phyloP scores from a whole-genome alignment of 2,797 vertebrate genomes.

The Alauda arvensis region DNA sequence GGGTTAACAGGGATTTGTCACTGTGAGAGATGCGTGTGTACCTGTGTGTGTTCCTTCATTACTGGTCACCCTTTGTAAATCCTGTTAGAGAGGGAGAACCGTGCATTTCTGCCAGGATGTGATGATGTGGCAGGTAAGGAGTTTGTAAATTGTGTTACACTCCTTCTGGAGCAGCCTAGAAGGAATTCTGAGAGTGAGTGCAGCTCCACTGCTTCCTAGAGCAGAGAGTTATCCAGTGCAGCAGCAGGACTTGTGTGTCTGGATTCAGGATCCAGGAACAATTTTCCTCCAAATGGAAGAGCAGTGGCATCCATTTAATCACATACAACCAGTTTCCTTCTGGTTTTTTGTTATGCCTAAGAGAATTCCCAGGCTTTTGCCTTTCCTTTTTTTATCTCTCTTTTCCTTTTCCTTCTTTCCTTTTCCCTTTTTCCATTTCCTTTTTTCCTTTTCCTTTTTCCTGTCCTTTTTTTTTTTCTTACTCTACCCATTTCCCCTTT shows the following conservation, averaged over 20 bases:
- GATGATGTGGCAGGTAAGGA: not conserved
- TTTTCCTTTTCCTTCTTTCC: no score
- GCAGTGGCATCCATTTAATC: not conserved
- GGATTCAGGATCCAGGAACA: not conserved
- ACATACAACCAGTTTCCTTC: not conserved
- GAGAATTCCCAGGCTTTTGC: not conserved
- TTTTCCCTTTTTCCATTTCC: not conserved
- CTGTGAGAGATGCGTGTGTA: not conserved
- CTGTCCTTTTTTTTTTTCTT: no score
- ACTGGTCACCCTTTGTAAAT: slow-evolving; percentile 21
- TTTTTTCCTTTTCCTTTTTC: not conserved
- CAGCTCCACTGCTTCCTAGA: not conserved
- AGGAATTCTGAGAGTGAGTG: not conserved
- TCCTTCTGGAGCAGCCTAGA: not conserved
- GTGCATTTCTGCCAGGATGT: not conserved
- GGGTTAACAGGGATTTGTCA: slow-evolving; percentile 19
- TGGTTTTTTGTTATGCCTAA: not conserved
- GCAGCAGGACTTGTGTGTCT: not conserved
- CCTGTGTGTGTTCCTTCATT: not conserved
- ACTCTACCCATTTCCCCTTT: not conserved
- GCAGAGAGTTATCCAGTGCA: not conserved
- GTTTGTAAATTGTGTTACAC: not conserved
- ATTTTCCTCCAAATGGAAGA: not conserved
- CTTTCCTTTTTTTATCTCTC: no score
- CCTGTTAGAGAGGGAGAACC: not conserved